Evolutionary conservation across 2,113 vertebrate genomes (phyloP).

Genomic region (Macroglossus sobrinus): DNA sequence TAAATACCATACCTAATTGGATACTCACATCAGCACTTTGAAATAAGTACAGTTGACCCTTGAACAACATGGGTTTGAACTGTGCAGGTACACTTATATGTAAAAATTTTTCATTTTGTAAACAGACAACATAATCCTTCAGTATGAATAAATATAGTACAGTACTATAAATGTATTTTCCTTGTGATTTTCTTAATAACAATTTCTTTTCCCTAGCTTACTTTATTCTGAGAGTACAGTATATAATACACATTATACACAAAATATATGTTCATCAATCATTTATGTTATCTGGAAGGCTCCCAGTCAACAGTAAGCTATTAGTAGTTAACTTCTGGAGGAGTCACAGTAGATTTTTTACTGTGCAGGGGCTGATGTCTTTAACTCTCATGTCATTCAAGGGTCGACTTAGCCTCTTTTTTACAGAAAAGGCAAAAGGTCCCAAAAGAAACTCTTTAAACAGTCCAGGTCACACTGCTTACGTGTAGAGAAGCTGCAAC

Average conservation of each 20-base stretch:
- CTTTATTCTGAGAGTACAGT: background rate
- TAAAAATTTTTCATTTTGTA: background rate
- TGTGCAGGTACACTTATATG: background rate
- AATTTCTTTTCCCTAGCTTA: background rate
- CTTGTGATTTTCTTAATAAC: background rate
- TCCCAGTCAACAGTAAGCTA: background rate
- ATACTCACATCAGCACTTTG: background rate
- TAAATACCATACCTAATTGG: background rate
- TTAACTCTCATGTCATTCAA: background rate
- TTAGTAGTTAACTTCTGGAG: background rate
- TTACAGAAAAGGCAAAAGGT: background rate
- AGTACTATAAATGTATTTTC: background rate
- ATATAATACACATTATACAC: background rate
- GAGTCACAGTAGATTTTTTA: background rate
- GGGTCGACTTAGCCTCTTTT: background rate
- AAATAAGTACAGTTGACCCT: background rate
- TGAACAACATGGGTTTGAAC: background rate
- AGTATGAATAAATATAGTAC: background rate
- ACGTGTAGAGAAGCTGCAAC: background rate
- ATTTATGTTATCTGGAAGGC: background rate
- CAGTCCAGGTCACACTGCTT: background rate
- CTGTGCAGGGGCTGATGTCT: rapidly evolving
- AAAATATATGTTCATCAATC: background rate
- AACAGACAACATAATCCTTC: background rate
- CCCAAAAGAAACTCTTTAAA: background rate